phyloP scores from a whole-genome alignment of 2,888 invertebrate species.

The Pollenia angustigena region DNA sequence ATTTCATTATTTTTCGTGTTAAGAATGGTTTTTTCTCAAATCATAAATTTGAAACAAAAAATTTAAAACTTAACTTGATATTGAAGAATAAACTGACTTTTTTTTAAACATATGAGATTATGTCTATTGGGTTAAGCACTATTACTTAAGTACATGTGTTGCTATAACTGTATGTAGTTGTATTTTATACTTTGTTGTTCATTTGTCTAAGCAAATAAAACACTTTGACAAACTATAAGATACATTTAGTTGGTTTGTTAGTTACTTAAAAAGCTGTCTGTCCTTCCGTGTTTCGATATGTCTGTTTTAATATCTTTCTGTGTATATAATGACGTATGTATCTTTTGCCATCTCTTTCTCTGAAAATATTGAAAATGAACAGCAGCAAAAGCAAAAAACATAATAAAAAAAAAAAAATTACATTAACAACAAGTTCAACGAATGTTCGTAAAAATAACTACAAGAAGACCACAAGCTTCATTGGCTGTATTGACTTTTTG shows the following conservation, averaged over 20 bases:
- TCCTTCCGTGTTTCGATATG: not conserved
- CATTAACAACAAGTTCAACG: constrained; percentile 32
- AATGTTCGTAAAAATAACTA: constrained; percentile 7
- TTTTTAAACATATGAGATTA: no score
- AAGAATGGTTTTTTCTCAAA: no score
- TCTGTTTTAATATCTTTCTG: constrained; percentile 10
- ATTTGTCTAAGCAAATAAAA: constrained; percentile 73
- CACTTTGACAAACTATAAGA: constrained; percentile 71
- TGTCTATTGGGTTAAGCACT: no score
- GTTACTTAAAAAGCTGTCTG: constrained; percentile 59
- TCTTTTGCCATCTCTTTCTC: constrained; percentile 7
- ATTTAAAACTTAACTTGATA: no score
- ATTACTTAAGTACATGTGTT: constrained; percentile 22
- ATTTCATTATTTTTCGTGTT: no score
- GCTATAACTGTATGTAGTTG: not conserved
- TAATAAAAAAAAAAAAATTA: not conserved
- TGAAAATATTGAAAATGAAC: constrained; percentile 48
- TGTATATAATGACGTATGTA: constrained; percentile 22
- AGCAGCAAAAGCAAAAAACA: not conserved
- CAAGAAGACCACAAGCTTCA: constrained; percentile 61
- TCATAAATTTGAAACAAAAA: no score
- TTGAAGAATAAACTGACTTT: no score
- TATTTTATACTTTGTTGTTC: constrained; percentile 56
- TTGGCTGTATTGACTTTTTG: constrained; percentile 67
- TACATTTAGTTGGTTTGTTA: constrained; percentile 68